These are phyloP conservation scores for Protophormia terraenovae DNA, from an alignment of 2,888 invertebrate genomes.

Conservation along the genomic window DNA sequence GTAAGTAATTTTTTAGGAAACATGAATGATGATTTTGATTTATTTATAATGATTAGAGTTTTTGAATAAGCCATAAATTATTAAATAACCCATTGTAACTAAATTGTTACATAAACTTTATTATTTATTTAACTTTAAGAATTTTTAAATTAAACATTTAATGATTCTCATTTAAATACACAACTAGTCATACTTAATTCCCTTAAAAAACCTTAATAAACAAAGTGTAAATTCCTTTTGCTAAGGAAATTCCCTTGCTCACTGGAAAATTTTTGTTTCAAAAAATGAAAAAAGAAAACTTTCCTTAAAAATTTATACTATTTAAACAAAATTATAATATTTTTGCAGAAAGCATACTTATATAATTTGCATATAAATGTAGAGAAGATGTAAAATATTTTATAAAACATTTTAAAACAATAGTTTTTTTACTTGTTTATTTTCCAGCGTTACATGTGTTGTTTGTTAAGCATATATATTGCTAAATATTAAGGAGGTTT, in stretches of 20 bases:
- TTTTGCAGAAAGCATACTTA: not conserved
- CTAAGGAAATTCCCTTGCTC: not conserved
- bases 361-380: conserved; percentile 18
- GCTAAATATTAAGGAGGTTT: not conserved
- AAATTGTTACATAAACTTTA: too few relatives aligned
- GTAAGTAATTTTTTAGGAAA: not conserved
- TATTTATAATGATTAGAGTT: too few relatives aligned
- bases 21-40: too few relatives aligned
- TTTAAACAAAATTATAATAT: not conserved
- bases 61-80: too few relatives aligned
- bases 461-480: not conserved
- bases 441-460: not conserved
- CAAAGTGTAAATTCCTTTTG: not conserved
- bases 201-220: not conserved
- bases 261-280: not conserved
- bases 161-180: not conserved
- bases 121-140: too few relatives aligned
- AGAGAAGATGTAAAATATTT: conserved; percentile 4
- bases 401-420: not conserved
- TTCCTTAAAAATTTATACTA: not conserved
- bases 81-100: too few relatives aligned
- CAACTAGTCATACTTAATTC: not conserved
- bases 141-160: not conserved
- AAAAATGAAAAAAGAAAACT: too few relatives aligned
- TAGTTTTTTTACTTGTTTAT: not conserved